phyloP scores from a whole-genome alignment of 2,797 vertebrate genomes.

The Falco cherrug region DNA sequence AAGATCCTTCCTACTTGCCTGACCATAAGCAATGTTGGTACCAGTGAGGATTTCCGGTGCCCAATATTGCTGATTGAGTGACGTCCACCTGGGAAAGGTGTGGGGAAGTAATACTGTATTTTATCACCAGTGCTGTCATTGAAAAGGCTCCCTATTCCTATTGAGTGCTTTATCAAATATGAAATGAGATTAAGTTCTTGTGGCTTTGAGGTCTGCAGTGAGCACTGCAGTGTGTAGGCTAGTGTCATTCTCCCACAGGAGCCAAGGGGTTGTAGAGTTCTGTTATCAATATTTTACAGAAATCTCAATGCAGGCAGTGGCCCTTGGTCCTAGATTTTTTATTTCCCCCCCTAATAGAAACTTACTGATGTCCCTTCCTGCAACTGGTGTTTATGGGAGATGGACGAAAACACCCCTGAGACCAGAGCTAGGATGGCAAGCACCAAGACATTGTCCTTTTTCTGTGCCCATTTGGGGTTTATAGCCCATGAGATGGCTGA shows the following conservation, averaged over 20 bases:
- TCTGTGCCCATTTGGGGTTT: not conserved
- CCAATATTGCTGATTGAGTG: not conserved
- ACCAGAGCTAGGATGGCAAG: not conserved
- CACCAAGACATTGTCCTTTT: not conserved
- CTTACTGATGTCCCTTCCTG: not conserved
- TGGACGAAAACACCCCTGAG: not conserved
- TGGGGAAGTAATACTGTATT: not conserved
- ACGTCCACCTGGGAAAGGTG: not conserved
- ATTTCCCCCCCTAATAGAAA: not conserved
- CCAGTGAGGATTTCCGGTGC: not conserved
- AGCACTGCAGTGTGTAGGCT: not conserved
- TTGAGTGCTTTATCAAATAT: not conserved
- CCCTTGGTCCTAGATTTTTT: not conserved
- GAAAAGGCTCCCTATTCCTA: not conserved
- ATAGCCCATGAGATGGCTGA: not conserved
- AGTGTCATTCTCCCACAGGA: not conserved
- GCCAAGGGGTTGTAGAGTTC: not conserved
- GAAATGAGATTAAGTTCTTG: constrained; percentile 15
- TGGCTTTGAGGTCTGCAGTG: not conserved
- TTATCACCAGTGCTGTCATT: not conserved
- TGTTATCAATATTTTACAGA: not conserved
- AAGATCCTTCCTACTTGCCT: not conserved
- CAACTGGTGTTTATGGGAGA: not conserved
- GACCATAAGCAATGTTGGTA: not conserved
- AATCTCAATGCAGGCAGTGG: not conserved